Percentiles rank a stretch among this genome's conserved stretches.
Conservation (phyloP, 2,888 invertebrate species). For the Tortricodes alternella region DNA sequence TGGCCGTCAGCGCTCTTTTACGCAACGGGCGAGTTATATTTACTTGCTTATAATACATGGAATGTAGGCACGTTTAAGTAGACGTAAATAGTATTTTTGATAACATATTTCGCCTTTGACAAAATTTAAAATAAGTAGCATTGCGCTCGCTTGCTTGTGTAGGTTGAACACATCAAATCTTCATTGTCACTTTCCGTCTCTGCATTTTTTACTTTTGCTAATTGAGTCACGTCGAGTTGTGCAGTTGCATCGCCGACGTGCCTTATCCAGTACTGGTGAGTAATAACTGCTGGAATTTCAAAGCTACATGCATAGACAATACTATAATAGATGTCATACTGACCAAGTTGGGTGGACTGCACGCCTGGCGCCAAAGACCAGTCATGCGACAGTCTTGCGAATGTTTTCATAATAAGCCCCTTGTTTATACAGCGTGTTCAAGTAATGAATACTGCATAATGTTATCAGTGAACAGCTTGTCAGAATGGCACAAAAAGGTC, state of each 20-base stretch:
- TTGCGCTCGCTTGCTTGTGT: no score
- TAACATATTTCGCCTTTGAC: neutral
- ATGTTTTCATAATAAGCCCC: conserved; percentile 30
- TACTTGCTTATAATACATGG: no score
- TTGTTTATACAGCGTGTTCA: conserved; percentile 19
- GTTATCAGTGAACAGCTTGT: no score
- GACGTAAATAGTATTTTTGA: no score
- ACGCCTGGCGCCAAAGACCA: conserved; percentile 47
- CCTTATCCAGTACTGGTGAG: conserved; percentile 47
- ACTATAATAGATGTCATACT: conserved; percentile 34
- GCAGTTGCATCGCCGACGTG: conserved; percentile 37
- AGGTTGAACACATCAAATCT: conserved; percentile 3
- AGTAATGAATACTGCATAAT: conserved; percentile 5
- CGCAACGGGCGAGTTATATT: no score
- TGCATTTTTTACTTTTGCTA: conserved; percentile 18
- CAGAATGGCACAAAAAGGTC: conserved; percentile 3
- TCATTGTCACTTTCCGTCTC: conserved; percentile 8
- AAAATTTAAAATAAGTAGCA: no score
- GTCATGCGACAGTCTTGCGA: conserved; percentile 33
- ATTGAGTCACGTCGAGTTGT: conserved; percentile 26
- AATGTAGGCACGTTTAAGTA: no score
- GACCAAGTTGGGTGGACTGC: conserved; percentile 37
- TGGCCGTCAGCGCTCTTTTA: no score
- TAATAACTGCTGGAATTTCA: conserved; percentile 48
- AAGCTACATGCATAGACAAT: conserved; percentile 40